Conservation (phyloP, 2,797 vertebrate genomes). For the Hyperoplus lanceolatus region DNA sequence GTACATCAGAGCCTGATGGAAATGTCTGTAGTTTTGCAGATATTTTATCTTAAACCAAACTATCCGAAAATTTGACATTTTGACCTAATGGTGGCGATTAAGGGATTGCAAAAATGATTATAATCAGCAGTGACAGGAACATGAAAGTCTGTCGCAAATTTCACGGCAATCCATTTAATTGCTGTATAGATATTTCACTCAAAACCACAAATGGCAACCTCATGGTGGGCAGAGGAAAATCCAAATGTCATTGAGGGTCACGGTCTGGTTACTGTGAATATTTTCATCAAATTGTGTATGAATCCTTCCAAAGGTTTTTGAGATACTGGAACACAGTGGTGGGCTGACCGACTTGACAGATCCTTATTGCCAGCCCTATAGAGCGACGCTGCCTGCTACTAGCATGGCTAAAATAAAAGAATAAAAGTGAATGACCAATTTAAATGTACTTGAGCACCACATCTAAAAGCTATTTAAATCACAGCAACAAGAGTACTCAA, state of each 20-base stretch:
- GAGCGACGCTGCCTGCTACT: not conserved
- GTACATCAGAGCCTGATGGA: not conserved
- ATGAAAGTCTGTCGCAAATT: not conserved
- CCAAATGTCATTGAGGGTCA: not conserved
- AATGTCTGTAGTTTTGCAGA: not conserved
- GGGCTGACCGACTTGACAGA: not conserved
- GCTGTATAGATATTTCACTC: not conserved
- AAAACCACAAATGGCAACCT: not conserved
- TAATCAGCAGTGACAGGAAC: not conserved
- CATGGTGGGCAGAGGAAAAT: not conserved
- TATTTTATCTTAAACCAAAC: not conserved
- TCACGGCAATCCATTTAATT: not conserved
- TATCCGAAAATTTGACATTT: no score
- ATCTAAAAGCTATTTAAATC: not conserved
- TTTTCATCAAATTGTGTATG: not conserved
- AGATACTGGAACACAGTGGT: not conserved
- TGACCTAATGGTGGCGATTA: not conserved
- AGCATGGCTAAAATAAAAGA: not conserved
- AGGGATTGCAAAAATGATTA: not conserved
- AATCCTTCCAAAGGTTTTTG: not conserved
- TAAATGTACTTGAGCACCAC: not conserved
- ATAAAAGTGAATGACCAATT: not conserved
- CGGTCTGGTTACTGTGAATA: not conserved
- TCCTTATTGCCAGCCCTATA: not conserved
- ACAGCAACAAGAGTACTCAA: not conserved